Evolutionary conservation across 2,797 vertebrate species (phyloP), one percentile per base, ranked within the genome.

Genomic region (Silurus aristotelis): DNA sequence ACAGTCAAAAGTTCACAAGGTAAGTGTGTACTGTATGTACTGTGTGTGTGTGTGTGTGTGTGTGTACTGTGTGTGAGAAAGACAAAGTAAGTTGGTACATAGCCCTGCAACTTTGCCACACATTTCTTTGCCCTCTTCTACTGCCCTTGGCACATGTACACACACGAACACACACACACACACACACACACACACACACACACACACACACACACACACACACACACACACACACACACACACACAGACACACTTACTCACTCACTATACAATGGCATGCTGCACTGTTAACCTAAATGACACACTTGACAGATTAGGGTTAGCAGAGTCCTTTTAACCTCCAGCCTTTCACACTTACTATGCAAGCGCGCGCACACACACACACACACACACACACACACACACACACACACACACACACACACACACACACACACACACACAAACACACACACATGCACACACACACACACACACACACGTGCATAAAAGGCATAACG

Each of bases 1-100:
- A 84, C 91, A 89, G 89, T 1, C 82, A 84, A 87, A 88, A 88
- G 83, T 88, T 83, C 86, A 87, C 87, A 55, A 61, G 64, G 25
- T 85, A 83, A 84, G 86, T 81, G 82, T 82, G 90, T 91, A 46
- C 1, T 22, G 22, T 15, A 46, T 83, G 71, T 17, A 12, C 6
- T 64, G 58, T 55, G 66, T 61, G 76, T 80, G 64, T 17, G 22
- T 70, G 58, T 55, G 60, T 60, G 63, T 52, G 19, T 68, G 63
- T 52, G 48, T 38, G 48, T 19, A 5, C 12, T 31, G 46, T 58
- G 66, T 15, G 9, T 25, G 38, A 46, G 22, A 22, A 76, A 38
- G 38, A 38, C 38, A 38, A 38, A 83, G 6, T 31, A 66, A 83
- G 56, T 73, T 80, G 58, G 55, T 64, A 52, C 38, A 73, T 7